A percentile compares a stretch with the other conserved stretches of the same genome.
phyloP scores from a whole-genome alignment of 2,113 vertebrate genomes.

The Azemiops feae region DNA sequence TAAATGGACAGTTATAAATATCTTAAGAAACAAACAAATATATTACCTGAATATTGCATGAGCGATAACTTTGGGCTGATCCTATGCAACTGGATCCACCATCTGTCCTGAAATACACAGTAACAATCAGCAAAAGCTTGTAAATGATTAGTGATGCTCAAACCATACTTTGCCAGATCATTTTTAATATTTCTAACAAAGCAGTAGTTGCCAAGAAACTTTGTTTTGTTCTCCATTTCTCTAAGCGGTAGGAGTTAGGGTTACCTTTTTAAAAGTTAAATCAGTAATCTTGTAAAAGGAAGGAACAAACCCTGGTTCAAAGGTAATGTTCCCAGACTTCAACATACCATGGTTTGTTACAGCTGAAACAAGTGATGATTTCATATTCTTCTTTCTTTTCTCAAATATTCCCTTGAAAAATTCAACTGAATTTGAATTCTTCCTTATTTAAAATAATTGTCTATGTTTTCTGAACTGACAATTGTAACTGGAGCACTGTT shows the following conservation, averaged over 20 bases:
- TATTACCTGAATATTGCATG: constrained; percentile 86
- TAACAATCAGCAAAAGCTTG: not conserved
- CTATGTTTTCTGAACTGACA: not conserved
- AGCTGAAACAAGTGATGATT: not conserved
- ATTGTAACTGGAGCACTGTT: not conserved
- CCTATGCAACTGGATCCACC: constrained; percentile 85
- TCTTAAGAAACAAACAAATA: not conserved
- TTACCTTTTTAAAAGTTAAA: not conserved
- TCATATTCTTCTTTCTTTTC: not conserved
- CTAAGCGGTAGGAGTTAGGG: not conserved
- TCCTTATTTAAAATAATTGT: not conserved
- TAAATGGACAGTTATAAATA: not conserved
- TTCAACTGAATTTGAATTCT: not conserved
- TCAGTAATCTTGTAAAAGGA: not conserved
- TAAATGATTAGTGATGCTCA: not conserved
- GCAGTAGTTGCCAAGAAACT: not conserved
- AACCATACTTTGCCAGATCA: not conserved
- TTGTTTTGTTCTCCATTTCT: not conserved
- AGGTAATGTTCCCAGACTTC: not conserved
- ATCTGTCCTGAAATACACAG: constrained; percentile 75
- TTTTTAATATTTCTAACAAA: not conserved
- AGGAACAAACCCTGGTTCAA: not conserved
- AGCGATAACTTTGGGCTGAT: constrained; percentile 78
- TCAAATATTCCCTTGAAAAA: not conserved
- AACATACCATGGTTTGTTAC: not conserved